Base-by-base conservation (phyloP, 2,797 vertebrate genomes). In the Lates japonicus region DNA sequence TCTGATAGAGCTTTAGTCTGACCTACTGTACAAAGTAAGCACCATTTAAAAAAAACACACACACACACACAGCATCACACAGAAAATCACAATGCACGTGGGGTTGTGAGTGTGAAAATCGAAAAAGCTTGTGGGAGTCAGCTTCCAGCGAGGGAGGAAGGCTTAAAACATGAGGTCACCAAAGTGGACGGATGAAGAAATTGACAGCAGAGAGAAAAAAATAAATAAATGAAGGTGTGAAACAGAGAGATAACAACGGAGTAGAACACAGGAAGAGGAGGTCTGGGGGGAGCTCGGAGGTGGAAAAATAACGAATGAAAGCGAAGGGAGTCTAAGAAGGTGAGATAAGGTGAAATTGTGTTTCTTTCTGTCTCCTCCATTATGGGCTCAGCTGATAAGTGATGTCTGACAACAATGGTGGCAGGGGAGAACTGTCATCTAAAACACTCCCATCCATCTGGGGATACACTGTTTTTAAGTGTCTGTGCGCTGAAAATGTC, bases 391-490 rank as follows among this genome's bases (percentile, higher is more conserved):
- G 54, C 81, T 88, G 84, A 88, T 82, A 90, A 89, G 80, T 87
- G 87, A 90, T 86, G 84, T 85, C 84, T 93, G 91, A 88, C 91
- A 93, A 88, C 80, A 83, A 42, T 1, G 69, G 78, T 70, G 87
- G 80, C 84, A 87, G 80, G 80, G 70, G 82, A 88, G 39, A 60
- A 62, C 63, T 64, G 82, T 82, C 87, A 77, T 74, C 83, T 82
- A 66, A 87, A 88, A 85, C 77, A 81, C 84, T 73, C 51, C 63
- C 70, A 76, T 87, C 81, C 82, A 82, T 90, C 89, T 78, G 76
- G 76, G 76, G 64, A 78, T 58, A 70, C 64, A 51, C 51, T 42
- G 58, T 57, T 59, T 52, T 68, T 33, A 73, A 51, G 65, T 51
- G 69, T 70, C 13, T 70, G 54, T 64, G 61, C 75, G 12, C 13